Base-by-base conservation (phyloP, 2,113 vertebrate genomes). In the Carettochelys insculpta region DNA sequence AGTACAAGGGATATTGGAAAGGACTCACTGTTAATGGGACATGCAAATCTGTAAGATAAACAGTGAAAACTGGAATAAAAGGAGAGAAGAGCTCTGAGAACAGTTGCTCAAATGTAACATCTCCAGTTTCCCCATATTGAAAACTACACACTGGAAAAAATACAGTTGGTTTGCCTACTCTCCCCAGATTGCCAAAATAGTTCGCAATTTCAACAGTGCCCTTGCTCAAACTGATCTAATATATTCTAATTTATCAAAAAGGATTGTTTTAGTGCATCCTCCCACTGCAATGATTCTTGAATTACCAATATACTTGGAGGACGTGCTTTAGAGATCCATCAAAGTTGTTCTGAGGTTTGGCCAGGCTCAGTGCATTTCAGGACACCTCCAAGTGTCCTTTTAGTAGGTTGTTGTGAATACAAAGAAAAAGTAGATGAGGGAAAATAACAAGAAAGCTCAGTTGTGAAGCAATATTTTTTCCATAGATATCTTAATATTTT, bases 241-340 rank as follows among this genome's bases (percentile, higher is more conserved):
- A 77, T 14, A 52, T 12, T 73, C 54, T 88, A 65, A 79, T 65
- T 29, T 79, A 16, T 79, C 68, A 54, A 76, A 78, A 92, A 80
- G 45, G 43, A 65, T 79, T n/a, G 80, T 77, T 83, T 16, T 77
- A 34, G 24, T 58, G 56, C 9, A 41, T 81, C 86, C 31, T 83
- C 83, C 83, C 51, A 22, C 53, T 50, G 78, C 27, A 58, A 56
- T 79, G 71, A 86, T 81, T 90, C 83, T 81, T 29, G 54, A 91
- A 87, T 91, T 91, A 73, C 73, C 86, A 78, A 78, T 78, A 43
- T 87, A 71, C 68, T 91, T 90, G 38, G 81, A 50, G 90, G 58
- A 51, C 83, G 47, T 2, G 8, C 71, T 58, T 43, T 92, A 45
- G 80, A 89, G 71, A 73, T 65, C 51, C 77, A 65, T 47, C 45